A percentile compares a stretch with the other conserved stretches of the same genome.
phyloP scores from a whole-genome alignment of 30 jellyfish, hydroid and myxozoan species.

The Aurelia coerulea region DNA sequence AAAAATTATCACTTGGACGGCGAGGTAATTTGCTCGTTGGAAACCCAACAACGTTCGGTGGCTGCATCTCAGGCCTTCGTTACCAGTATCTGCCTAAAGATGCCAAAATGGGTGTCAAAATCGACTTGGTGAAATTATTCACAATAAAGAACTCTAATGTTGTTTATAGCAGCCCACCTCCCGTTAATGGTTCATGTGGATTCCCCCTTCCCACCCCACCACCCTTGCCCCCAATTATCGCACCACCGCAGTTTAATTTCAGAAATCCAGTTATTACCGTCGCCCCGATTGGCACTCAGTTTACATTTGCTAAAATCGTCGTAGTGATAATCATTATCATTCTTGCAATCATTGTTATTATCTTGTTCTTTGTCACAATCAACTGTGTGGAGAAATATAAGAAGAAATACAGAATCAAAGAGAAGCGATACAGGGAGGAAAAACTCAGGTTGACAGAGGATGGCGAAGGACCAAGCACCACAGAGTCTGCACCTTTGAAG shows the following conservation, averaged over 20 bases:
- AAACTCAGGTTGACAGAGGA: neutral
- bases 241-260: conserved; percentile 35
- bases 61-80: conserved; percentile 17
- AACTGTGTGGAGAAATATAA: neutral
- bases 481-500: too few relatives aligned
- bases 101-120: neutral
- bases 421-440: neutral
- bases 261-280: neutral
- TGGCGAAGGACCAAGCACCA: neutral
- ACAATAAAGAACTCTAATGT: neutral
- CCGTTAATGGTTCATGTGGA: conserved; percentile 12
- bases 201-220: neutral
- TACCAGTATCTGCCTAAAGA: conserved; percentile 2
- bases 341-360: conserved; percentile 16
- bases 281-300: conserved; percentile 27
- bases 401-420: conserved; percentile 10
- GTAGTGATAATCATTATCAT: conserved; percentile 2
- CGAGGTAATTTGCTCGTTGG: conserved; percentile 4
- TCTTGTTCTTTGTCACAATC: conserved; percentile 11
- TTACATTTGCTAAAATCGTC: conserved; percentile 1
- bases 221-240: conserved; percentile 20
- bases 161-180: neutral
- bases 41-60: neutral
- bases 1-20: neutral
- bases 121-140: neutral